Evolutionary conservation across 2,888 invertebrate species (phyloP), one percentile per base, ranked within the genome.

Genomic region (Aphidius colemani): DNA sequence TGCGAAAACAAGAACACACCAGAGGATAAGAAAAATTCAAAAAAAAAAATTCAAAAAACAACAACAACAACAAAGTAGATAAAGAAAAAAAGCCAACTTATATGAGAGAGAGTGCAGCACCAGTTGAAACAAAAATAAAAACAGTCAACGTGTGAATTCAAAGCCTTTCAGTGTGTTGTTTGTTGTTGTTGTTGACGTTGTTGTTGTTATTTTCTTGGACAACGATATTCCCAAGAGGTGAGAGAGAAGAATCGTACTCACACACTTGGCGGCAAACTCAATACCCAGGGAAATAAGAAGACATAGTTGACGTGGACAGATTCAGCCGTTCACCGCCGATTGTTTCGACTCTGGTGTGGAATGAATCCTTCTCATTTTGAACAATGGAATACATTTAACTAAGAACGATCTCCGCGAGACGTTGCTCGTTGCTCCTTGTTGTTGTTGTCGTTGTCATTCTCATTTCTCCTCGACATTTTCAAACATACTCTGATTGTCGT

Each of bases 321-420:
- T 69, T 70, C 69, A 67, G 68, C 65, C 30, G 67, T 68, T 66
- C 66, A 68, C 67, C 67, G 65, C 56, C 68, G 66, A 70, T 70
- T 67, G 68, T 71, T 70, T 30, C 3, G 5, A 30, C 30, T 30
- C 4, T 30, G 30, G 30, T 30, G 30, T 30, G 30, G 30, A 30
- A 30, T 30, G 30, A 30, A 30, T 30, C 30, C 30, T 30, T 67
- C 67, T 65, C 68, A 50, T 49, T 65, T 59, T n/a, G 63, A 69
- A 70, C 69, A 69, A 71, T 68, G 68, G 67, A 46, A 30, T 18
- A 57, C 48, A 57, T 46, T 48, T 57, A n/a, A 9, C 45, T 39
- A 30, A 57, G 46, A 46, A 57, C 45, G 30, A 30, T 30, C 56
- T 45, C 30, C 10, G 57, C 45, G 46, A 57, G 57, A 57, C 57